These are phyloP conservation scores for Polyodon spathula DNA, from an alignment of 2,113 vertebrate genomes.

Conservation along the genomic window DNA sequence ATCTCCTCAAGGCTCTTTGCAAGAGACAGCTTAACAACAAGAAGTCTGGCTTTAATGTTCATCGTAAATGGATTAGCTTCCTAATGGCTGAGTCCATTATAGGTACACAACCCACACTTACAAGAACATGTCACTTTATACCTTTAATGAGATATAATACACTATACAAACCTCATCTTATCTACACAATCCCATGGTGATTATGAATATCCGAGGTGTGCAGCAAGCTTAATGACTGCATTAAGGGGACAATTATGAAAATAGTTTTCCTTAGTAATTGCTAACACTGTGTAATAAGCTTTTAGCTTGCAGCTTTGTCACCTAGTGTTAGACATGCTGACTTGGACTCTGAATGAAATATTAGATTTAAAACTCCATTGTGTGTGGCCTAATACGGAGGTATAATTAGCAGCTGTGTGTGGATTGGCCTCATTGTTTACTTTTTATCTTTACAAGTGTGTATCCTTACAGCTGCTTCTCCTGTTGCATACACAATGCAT, in stretches of 20 bases:
- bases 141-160: neutral
- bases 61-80: no score
- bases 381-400: neutral
- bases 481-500: no score
- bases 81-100: no score
- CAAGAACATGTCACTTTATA: no score
- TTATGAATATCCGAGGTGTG: slow-evolving; percentile 3
- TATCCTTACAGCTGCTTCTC: no score
- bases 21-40: no score
- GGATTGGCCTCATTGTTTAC: no score
- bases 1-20: no score
- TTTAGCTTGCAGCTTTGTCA: neutral
- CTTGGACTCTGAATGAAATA: neutral
- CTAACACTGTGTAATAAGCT: neutral
- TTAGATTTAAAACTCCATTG: neutral
- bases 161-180: neutral
- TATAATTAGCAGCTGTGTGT: neutral
- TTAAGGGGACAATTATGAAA: slow-evolving; percentile 4
- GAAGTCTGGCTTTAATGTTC: no score
- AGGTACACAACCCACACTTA: no score
- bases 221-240: neutral
- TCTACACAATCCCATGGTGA: neutral
- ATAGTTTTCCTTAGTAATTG: neutral
- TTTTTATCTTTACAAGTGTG: no score
- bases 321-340: neutral